Evolutionary conservation across 2,888 invertebrate species (phyloP).

Genomic region (Meteorus colon): DNA sequence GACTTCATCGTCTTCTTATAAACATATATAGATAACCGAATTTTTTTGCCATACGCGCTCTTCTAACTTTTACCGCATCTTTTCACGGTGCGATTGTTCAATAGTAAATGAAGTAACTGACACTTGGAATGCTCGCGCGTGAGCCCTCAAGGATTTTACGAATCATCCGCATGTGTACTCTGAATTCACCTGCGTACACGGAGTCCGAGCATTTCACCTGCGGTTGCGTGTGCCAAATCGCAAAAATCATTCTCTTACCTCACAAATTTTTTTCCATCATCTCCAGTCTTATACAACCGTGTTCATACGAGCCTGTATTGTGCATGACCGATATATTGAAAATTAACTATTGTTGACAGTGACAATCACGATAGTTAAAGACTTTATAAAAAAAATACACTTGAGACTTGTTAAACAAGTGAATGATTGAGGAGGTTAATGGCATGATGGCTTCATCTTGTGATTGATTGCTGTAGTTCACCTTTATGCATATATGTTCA

Average conservation of each 20-base stretch:
- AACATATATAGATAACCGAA: neutral
- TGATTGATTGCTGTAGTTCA: slow-evolving; percentile 22
- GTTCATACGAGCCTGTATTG: neutral
- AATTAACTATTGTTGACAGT: neutral
- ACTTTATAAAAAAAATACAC: slow-evolving; percentile 10
- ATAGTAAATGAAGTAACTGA: slow-evolving; percentile 4
- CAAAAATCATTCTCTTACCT: neutral
- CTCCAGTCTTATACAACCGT: neutral
- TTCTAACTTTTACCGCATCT: slow-evolving; percentile 7
- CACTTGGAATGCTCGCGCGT: slow-evolving; percentile 11
- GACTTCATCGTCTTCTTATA: slow-evolving; percentile 37
- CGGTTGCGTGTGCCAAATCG: slow-evolving; percentile 43
- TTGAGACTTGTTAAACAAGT: slow-evolving; percentile 20
- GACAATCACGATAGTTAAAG: neutral
- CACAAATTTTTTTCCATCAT: slow-evolving; percentile 1
- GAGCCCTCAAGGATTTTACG: slow-evolving; percentile 48
- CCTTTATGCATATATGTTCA: neutral
- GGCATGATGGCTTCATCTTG: slow-evolving; percentile 25
- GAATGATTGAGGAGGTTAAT: slow-evolving; percentile 34
- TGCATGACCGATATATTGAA: neutral
- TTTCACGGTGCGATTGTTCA: slow-evolving; percentile 13
- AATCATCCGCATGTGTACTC: slow-evolving; percentile 55
- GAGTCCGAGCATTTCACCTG: slow-evolving; percentile 43
- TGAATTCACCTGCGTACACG: slow-evolving; percentile 68
- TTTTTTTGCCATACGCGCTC: neutral